phyloP scores from a whole-genome alignment of 2,113 vertebrate genomes.

The Microcebus griseorufus region DNA sequence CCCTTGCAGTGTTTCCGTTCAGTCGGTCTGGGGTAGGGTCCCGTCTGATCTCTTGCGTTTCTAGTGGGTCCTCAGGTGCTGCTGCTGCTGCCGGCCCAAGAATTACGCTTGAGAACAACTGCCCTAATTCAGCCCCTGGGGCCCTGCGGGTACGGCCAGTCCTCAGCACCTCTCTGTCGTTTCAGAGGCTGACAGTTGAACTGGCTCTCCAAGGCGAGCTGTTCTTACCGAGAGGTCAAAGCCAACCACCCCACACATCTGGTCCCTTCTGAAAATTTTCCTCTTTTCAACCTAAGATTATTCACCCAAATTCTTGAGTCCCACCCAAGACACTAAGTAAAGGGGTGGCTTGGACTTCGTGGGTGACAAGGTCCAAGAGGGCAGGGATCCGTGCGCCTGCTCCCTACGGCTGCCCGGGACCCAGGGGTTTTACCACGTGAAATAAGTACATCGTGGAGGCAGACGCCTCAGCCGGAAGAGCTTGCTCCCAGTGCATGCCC shows the following conservation, averaged over 20 bases:
- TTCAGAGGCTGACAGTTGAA: background rate
- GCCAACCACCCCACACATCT: background rate
- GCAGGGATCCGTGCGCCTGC: background rate
- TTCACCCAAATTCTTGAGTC: background rate
- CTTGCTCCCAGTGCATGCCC: background rate
- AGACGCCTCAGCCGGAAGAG: background rate
- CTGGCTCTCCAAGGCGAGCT: background rate
- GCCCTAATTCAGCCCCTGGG: rapidly evolving
- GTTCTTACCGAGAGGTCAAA: background rate
- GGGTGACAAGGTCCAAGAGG: background rate
- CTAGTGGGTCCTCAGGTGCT: background rate
- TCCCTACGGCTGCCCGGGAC: background rate
- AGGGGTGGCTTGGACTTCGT: background rate
- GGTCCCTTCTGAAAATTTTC: background rate
- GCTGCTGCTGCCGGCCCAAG: background rate
- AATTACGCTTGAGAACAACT: background rate
- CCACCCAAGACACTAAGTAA: background rate
- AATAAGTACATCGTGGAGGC: background rate
- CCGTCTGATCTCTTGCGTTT: background rate
- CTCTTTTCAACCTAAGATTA: background rate
- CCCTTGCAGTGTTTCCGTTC: background rate
- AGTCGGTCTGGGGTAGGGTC: no score
- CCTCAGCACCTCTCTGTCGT: background rate
- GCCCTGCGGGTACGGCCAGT: rapidly evolving
- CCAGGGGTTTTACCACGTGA: background rate